These are phyloP conservation scores for Lasioglossum malachurum DNA, from an alignment of 2,888 invertebrate genomes.

Conservation along the genomic window DNA sequence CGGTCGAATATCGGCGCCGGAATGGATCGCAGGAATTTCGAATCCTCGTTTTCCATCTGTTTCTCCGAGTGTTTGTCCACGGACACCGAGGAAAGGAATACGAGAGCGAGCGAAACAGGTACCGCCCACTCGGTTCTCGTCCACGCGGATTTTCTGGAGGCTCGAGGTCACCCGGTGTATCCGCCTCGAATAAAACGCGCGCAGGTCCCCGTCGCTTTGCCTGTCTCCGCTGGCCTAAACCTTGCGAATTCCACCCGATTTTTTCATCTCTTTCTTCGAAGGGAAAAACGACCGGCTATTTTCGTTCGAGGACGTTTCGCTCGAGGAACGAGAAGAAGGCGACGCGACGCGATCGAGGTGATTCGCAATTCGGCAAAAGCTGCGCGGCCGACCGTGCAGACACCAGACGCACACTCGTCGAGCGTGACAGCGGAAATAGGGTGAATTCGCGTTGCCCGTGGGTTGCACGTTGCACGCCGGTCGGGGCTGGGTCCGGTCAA, in stretches of 20 bases:
- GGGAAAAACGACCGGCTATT: conserved; percentile 5
- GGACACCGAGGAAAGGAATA: conserved; percentile 56
- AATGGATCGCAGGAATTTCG: conserved; percentile 13
- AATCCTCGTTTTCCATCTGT: conserved; percentile 34
- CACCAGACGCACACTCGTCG: background rate
- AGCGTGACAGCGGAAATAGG: conserved; percentile 32
- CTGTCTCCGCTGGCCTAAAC: conserved; percentile 44
- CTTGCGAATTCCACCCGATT: conserved; percentile 31
- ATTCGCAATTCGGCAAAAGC: conserved; percentile 1
- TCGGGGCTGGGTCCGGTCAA: background rate
- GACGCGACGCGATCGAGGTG: background rate
- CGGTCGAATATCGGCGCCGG: background rate
- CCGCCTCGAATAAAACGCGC: conserved; percentile 54
- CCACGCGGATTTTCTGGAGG: conserved; percentile 78
- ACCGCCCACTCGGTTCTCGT: conserved; percentile 78
- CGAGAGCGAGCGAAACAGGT: conserved; percentile 69
- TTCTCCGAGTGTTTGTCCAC: conserved; percentile 39
- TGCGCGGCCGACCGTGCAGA: conserved; percentile 15
- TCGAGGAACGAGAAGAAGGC: background rate
- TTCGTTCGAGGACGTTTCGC: conserved; percentile 18
- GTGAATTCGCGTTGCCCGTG: conserved; percentile 21
- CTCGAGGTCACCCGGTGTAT: conserved; percentile 80
- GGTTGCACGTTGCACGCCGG: background rate
- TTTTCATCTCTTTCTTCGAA: background rate
- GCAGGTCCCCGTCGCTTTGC: conserved; percentile 46